Evolutionary conservation across 2,888 invertebrate genomes (phyloP).

Genomic region (Diplazon laetatorius): DNA sequence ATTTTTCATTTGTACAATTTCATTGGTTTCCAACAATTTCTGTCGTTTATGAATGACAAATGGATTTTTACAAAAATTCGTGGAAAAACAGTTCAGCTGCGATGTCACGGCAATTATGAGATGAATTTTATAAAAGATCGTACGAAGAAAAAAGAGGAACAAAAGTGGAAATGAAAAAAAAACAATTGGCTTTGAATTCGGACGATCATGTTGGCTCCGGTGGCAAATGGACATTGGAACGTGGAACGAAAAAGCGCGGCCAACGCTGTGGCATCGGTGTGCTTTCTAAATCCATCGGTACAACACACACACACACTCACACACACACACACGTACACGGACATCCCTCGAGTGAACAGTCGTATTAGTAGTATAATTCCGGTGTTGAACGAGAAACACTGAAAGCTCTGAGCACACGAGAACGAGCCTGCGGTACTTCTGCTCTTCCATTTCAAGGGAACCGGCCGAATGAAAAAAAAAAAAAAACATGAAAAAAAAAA

Average conservation of each 20-base stretch:
- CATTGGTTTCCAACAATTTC: no score
- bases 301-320: constrained; percentile 23
- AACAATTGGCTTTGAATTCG: constrained; percentile 1
- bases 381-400: constrained; percentile 20
- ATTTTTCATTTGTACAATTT: no score
- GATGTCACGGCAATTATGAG: background rate
- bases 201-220: background rate
- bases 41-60: no score
- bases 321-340: no score
- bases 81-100: no score
- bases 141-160: no score
- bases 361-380: constrained; percentile 44
- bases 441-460: constrained; percentile 49
- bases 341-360: constrained; percentile 37
- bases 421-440: constrained; percentile 20
- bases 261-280: background rate
- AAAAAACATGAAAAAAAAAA: no score
- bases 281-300: constrained; percentile 20
- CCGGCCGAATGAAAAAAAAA: constrained; percentile 49
- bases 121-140: background rate
- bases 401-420: constrained; percentile 16
- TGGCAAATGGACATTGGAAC: constrained; percentile 8
- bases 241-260: background rate
- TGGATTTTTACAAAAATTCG: no score
- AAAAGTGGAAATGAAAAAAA: background rate